Evolutionary conservation across 2,113 vertebrate species (phyloP), one percentile per base, ranked within the genome.

Genomic region (Microtus oregoni): DNA sequence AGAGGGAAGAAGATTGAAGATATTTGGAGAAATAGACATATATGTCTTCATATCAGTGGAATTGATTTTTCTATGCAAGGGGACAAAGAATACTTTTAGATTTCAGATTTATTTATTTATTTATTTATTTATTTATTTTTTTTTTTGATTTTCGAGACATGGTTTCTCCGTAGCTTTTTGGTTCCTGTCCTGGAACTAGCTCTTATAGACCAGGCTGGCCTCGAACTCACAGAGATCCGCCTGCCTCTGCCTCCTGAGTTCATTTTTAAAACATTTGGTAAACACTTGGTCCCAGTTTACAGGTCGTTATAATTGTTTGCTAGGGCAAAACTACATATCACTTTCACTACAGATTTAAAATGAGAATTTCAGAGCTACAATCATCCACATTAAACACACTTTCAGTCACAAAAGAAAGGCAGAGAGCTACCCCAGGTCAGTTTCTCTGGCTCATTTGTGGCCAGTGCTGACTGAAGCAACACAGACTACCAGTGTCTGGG

Each of bases 281-380:
- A 93, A 32, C 55, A 11, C 9, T 61, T 94, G 7, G 17, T 90
- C 35, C 32, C 10, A n/a, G 79, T 90, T 65, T 55, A 24, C 24
- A 3, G n/a, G 12, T 58, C 24, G 38, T 87, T 28, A 50, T 12
- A 63, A 73, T 68, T 41, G 67, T 91, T 3, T 10, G 9, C 52
- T 91, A 73, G 14, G 32, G 92, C 63, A 72, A 4, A 44, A 78
- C 17, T 38, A 88, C 86, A 8, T 61, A 52, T 61, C 22, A 32
- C 24, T 75, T 95, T 85, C 47, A 63, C 38, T 94, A n/a, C 81
- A n/a, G 24, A 22, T 83, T 61, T 91, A 90, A 65, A 13, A 63
- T 85, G 28, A 76, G 19, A 87, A 78, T 72, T 83, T 96, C 76
- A 96, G 67, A 96, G 58, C 70, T 50, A 26, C 1, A 12, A 7